These are phyloP conservation scores for Distichodus sexfasciatus DNA, from an alignment of 2,797 vertebrate species.

Conservation along the genomic window DNA sequence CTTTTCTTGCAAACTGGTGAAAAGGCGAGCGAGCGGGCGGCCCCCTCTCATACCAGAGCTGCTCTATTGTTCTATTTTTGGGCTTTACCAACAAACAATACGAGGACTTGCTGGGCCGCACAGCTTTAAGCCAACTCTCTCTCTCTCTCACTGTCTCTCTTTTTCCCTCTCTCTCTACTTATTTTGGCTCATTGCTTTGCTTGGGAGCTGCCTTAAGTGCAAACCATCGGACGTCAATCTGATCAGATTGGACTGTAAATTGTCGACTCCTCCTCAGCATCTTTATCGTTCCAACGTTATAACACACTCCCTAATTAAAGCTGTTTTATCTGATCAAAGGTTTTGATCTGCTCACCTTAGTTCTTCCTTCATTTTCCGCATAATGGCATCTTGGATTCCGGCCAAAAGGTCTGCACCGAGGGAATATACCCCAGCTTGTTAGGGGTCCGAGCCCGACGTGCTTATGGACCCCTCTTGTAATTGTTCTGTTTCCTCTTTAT, in stretches of 20 bases:
- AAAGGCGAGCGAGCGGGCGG: constrained; percentile 9
- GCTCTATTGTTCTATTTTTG: constrained; percentile 53
- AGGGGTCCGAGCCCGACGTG: no score
- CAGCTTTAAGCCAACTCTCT: constrained; percentile 39
- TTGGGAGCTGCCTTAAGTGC: constrained; percentile 7
- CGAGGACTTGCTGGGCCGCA: constrained; percentile 34
- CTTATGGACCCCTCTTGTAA: no score
- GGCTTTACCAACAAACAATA: constrained; percentile 55
- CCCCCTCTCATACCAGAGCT: constrained; percentile 48
- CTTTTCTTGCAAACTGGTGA: constrained; percentile 42
- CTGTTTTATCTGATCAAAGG: no score
- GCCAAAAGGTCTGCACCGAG: no score
- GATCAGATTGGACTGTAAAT: background rate
- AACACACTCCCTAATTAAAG: background rate
- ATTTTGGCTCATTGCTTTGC: constrained; percentile 32
- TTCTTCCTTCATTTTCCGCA: no score
- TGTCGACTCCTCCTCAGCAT: background rate
- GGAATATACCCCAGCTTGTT: no score
- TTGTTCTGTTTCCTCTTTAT: no score
- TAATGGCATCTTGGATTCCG: no score
- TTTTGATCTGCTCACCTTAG: no score
- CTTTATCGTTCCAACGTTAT: background rate
- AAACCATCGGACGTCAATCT: background rate
- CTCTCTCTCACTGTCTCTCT: constrained; percentile 35
- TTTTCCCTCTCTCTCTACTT: constrained; percentile 36